Evolutionary conservation across 2,888 invertebrate genomes (phyloP).

Genomic region (Tortrix viridana): DNA sequence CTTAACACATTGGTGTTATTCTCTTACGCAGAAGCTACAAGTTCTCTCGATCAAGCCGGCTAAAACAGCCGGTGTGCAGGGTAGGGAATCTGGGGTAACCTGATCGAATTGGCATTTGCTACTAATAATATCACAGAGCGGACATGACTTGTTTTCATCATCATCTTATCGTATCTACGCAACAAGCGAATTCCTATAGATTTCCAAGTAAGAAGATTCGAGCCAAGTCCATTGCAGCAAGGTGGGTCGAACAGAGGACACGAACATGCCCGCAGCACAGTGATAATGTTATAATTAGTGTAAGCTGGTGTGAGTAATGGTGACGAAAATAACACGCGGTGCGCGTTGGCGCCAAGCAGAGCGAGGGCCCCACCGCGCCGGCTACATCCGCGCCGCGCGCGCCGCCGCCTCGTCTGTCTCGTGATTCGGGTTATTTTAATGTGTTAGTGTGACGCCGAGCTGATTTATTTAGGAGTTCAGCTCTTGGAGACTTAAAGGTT

Average conservation of each 20-base stretch:
- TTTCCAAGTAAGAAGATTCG: not conserved
- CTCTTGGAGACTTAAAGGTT: slow-evolving; percentile 54
- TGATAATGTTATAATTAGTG: slow-evolving; percentile 79
- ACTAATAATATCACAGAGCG: too few species aligned
- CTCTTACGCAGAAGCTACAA: too few species aligned
- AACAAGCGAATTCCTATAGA: slow-evolving; percentile 9
- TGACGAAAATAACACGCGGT: slow-evolving; percentile 79
- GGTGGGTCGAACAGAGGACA: slow-evolving; percentile 59
- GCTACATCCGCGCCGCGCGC: slow-evolving; percentile 39
- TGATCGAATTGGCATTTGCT: too few species aligned
- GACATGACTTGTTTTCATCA: slow-evolving; percentile 4
- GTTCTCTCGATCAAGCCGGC: too few species aligned
- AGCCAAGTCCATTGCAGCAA: slow-evolving; percentile 14
- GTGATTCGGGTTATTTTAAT: slow-evolving; percentile 70
- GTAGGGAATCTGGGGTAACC: too few species aligned
- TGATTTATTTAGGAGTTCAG: slow-evolving; percentile 64
- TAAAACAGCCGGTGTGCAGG: too few species aligned
- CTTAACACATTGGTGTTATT: slow-evolving; percentile 6
- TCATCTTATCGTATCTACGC: not conserved
- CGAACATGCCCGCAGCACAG: slow-evolving; percentile 61
- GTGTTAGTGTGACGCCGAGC: slow-evolving; percentile 50
- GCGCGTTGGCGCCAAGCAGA: slow-evolving; percentile 80
- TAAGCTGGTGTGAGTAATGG: slow-evolving; percentile 80
- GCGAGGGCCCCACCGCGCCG: slow-evolving; percentile 53
- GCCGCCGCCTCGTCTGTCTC: slow-evolving; percentile 76